Evolutionary conservation across 1,140 invertebrate species (phyloP), one percentile per base, ranked within the genome.

Genomic region (Tyrophagus putrescentiae): DNA sequence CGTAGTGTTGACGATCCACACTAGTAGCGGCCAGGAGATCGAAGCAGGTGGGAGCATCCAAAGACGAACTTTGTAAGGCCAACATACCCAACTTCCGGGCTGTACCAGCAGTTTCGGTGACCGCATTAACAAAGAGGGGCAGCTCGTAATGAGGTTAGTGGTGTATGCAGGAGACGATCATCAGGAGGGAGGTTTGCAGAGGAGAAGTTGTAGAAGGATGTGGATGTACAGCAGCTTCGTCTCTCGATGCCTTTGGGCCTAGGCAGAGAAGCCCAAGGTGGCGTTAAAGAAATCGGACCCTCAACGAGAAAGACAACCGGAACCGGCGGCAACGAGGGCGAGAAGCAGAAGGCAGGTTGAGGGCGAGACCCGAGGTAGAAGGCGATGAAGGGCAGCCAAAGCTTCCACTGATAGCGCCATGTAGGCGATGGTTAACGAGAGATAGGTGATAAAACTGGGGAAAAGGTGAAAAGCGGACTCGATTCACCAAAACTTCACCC

Each of bases 81-180:
- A n/a, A n/a, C n/a, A n/a, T 52, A 52, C n/a, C 27, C 27, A 28
- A 27, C 23, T 27, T 29, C 48, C 48, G 48, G 27, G 9, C 48
- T 52, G 23, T 52, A 52, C 48, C 48, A 52, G 16, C 48, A 34
- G 45, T 58, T 58, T 50, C 33, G 31, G 31, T 58, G 56, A n/a
- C n/a, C 45, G 41, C 56, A 42, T 58, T 58, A 4, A 41, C 25
- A 39, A 58, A 58, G 18, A 41, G 27, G 16, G 27, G 41, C 2
- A 33, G 16, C 28, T 58, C 56, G 9, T n/a, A 42, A 21, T 21
- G n/a, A 25, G 45, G 45, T 2, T 13, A 16, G 2, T 28, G n/a
- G 13, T 21, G 23, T 16, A 16, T 50, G 9, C n/a, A 21, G 16
- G 45, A 16, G 13, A 52, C 16, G 32, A 52, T 29, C n/a, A 52